Evolutionary conservation across 2,888 invertebrate genomes (phyloP), one percentile per base, ranked within the genome.

Genomic region (Luffia ferchaultella): DNA sequence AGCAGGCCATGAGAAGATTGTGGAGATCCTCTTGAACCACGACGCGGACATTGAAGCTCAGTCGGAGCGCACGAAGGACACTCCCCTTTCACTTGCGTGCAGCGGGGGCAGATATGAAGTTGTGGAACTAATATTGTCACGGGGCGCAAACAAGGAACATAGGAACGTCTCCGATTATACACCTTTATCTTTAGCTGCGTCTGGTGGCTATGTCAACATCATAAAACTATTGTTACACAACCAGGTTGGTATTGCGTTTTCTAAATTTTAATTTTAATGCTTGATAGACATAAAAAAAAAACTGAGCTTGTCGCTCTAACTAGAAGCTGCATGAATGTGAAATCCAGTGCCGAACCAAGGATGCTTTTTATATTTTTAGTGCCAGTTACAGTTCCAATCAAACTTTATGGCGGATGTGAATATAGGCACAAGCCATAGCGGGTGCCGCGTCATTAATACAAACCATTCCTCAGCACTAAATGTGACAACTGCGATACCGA

Each of bases 91-190:
- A 51, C 85, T 99, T 52, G 98, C 98, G 1, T 98, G 98, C 82
- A 97, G 97, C 53, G 97, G 98, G 49, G 98, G 98, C 15, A 88
- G 97, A 59, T 97, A 95, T 75, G 98, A 98, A 82, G 92, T 97
- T 41, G 98, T 98, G 1, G 98, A 98, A 65, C 80, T 97, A 49
- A 85, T 98, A 54, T 86, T 98, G 50, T 90, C 88, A 57, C 89
- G 95, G 55, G 93, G 93, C 58, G 97, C 98, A 49, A 98, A 98
- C 82, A 98, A 98, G 78, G 96, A 96, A 70, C 98, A 99, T 76
- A 90, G 98, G 50, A 99, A 99, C 78, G 98, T 98, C 16, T 98
- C 97, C 18, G 99, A 99, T 79, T 99, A 99, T 72, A 99, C 99
- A 9, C 99, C 99, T 1, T 86, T 99, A n/a, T 97, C 97, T 69